Evolutionary conservation across 2,113 vertebrate species (phyloP), one percentile per base, ranked within the genome.

Genomic region (Origma solitaria): DNA sequence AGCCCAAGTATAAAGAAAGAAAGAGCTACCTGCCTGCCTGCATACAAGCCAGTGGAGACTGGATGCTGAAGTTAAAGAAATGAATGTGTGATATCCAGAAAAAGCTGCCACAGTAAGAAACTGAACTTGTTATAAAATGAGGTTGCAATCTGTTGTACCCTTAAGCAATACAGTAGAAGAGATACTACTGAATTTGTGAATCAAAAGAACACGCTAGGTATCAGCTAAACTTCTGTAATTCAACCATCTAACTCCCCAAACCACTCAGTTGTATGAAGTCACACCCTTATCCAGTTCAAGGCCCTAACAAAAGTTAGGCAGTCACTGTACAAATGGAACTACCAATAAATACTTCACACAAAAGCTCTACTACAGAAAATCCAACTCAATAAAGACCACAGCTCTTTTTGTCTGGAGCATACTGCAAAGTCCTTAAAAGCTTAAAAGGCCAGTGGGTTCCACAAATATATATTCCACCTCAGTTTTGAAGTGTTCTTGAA

Each of bases 1-100:
- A 94, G 94, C 92, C 57, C 68, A 72, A 56, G 42, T 54, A 61
- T 90, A 86, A 97, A 88, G 83, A 81, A 95, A 83, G 82, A 95
- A 82, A 65, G 91, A 96, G 44, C 56, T 86, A 94, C 23, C 66
- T 96, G 65, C 65, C 70, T 90, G 79, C 58, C 83, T 83, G 35
- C 1, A 1, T 50, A 71, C 71, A 94, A 95, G 71, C 69, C 56
- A 75, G 75, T 76, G 87, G 86, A 91, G 69, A 94, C 7, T 27
- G 40, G 76, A 77, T 50, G 81, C 45, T 88, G 61, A 92, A 51
- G 86, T 69, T 62, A 92, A 95, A 93, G 87, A 81, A 66, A 84
- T 58, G 78, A 95, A 79, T 15, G 33, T 90, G 58, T 30, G 38
- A 69, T 60, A 82, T 37, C 33, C 56, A 87, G 75, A 92, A 45